Conservation (phyloP, 2,888 invertebrate genomes). For the Lasioglossum leucozonium region DNA sequence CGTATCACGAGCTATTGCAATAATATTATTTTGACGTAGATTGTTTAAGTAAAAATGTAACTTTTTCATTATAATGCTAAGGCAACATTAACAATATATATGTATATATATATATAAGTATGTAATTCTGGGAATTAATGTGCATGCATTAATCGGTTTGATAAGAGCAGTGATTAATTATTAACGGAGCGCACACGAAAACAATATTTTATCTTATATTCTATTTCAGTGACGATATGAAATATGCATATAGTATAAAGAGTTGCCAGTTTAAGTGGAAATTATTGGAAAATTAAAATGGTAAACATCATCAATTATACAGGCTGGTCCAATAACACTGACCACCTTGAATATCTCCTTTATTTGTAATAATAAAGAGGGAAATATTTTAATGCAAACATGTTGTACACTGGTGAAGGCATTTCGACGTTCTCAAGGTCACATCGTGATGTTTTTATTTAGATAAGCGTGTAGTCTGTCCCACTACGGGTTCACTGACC, state of each 20-base stretch:
- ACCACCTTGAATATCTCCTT: not conserved
- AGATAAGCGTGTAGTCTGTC: not conserved
- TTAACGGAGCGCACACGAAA: not conserved
- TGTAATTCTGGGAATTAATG: not conserved
- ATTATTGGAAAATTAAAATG: not conserved
- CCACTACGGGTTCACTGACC: too few relatives aligned
- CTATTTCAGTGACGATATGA: not conserved
- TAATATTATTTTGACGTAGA: not conserved
- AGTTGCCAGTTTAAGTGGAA: not conserved
- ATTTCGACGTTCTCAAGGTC: not conserved
- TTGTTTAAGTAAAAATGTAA: not conserved
- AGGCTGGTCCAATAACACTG: not conserved
- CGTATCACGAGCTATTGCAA: not conserved
- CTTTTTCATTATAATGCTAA: not conserved
- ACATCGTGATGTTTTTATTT: not conserved
- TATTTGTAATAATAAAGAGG: not conserved
- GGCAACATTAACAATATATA: too few relatives aligned
- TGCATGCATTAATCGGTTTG: not conserved
- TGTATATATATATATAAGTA: too few relatives aligned
- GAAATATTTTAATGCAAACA: not conserved
- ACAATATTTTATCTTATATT: not conserved
- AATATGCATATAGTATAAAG: not conserved
- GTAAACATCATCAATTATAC: not conserved
- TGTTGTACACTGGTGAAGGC: not conserved
- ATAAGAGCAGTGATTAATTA: not conserved